These are phyloP conservation scores for Chrysaora quinquecirrha DNA, from an alignment of 30 jellyfish, hydroid and myxozoan species.

Conservation along the genomic window DNA sequence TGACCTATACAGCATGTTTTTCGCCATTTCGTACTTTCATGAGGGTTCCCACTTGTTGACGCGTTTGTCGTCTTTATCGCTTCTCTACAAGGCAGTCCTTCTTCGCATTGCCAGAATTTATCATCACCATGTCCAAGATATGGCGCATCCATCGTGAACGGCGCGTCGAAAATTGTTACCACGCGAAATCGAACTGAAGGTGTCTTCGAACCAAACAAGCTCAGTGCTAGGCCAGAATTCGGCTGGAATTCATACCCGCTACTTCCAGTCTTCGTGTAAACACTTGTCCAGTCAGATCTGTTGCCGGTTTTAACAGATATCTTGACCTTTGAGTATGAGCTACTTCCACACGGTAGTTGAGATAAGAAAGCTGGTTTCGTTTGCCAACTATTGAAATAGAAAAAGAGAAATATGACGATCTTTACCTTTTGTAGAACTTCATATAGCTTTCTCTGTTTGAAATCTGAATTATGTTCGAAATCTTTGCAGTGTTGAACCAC, in stretches of 20 bases:
- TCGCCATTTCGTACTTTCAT: constrained; percentile 41
- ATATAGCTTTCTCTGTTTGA: no score
- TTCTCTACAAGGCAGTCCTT: constrained; percentile 63
- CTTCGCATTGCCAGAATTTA: constrained; percentile 30
- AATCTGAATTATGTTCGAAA: no score
- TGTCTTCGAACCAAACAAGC: constrained; percentile 14
- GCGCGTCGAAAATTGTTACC: constrained; percentile 82
- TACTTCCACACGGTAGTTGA: constrained; percentile 30
- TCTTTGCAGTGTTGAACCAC: no score
- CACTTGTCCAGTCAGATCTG: constrained; percentile 38
- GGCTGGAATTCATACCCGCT: constrained; percentile 25
- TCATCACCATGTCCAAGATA: constrained; percentile 23
- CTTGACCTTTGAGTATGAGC: constrained; percentile 16
- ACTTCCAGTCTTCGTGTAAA: constrained; percentile 30
- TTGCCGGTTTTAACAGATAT: constrained; percentile 22
- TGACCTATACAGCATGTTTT: constrained; percentile 85
- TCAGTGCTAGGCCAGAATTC: constrained; percentile 31
- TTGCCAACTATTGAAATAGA: no score
- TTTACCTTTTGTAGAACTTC: no score
- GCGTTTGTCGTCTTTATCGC: no score
- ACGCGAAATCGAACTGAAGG: constrained; percentile 41
- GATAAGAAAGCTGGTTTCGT: not conserved
- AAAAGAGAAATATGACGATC: no score
- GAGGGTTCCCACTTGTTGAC: no score
- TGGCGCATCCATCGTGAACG: constrained; percentile 61